Percentiles rank a stretch among this genome's conserved stretches.
These are phyloP conservation scores for Drosophila sproati DNA, from an alignment of 1,140 invertebrate genomes.

Conservation along the genomic window DNA sequence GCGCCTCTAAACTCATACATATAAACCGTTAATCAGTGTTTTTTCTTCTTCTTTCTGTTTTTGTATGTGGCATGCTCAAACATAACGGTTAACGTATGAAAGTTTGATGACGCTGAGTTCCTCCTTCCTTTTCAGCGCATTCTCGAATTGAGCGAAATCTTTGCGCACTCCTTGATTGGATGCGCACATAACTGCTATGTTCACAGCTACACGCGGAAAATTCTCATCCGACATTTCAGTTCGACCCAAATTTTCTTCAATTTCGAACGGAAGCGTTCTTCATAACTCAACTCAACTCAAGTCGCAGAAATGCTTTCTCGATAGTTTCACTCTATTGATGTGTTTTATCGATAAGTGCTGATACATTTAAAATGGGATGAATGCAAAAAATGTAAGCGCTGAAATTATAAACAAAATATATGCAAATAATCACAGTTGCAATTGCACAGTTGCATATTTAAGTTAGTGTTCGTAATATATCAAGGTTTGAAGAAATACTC, in stretches of 20 bases:
- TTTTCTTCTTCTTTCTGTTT: background rate
- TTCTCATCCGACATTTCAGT: conserved; percentile 7
- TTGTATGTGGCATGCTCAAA: background rate
- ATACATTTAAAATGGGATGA: too few species aligned
- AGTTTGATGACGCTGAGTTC: background rate
- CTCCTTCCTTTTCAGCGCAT: background rate
- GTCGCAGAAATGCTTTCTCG: background rate
- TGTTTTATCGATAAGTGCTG: too few species aligned
- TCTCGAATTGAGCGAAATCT: conserved; percentile 1
- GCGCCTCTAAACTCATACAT: conserved; percentile 2
- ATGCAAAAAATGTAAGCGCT: too few species aligned
- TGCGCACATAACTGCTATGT: conserved; percentile 1
- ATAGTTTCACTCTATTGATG: too few species aligned
- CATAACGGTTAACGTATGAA: conserved; percentile 14
- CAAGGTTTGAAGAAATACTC: background rate
- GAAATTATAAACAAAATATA: too few species aligned
- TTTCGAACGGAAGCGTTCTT: background rate
- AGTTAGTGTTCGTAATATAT: too few species aligned
- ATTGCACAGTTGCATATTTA: too few species aligned
- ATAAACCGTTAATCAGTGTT: background rate
- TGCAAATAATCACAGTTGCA: too few species aligned
- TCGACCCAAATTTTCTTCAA: background rate
- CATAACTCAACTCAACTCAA: background rate
- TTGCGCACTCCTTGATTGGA: conserved; percentile 1
- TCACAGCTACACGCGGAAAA: background rate